phyloP scores from a whole-genome alignment of 2,113 vertebrate species.

The Cochlearius cochlearius region DNA sequence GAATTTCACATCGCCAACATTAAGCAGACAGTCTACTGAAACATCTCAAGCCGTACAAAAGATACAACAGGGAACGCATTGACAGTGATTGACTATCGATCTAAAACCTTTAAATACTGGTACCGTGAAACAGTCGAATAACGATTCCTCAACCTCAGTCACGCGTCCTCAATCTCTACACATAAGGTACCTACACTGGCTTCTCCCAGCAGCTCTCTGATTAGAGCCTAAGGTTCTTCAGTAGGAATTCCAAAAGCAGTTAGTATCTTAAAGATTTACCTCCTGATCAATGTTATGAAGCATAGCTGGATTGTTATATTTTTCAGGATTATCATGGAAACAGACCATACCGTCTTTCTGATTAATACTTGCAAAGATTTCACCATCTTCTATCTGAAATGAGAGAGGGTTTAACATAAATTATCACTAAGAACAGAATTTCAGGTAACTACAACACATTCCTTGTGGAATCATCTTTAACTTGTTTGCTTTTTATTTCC shows the following conservation, averaged over 20 bases:
- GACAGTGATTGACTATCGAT: background rate
- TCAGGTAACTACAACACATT: background rate
- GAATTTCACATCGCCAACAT: background rate
- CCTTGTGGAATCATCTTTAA: background rate
- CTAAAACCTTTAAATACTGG: background rate
- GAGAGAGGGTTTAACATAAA: background rate
- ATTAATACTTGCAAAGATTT: constrained; percentile 99
- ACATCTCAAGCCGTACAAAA: background rate
- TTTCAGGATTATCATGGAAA: constrained; percentile 99
- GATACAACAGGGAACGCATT: background rate
- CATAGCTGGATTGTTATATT: constrained; percentile 99
- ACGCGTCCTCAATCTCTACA: background rate
- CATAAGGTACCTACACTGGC: background rate
- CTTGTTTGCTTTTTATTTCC: background rate
- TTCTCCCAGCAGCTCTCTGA: background rate
- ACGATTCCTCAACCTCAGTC: background rate
- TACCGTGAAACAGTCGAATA: background rate
- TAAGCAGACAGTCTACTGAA: background rate
- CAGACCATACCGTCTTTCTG: constrained; percentile 99
- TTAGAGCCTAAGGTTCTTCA: background rate
- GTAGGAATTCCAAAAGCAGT: background rate
- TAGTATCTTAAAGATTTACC: constrained; percentile 69
- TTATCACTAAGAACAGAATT: background rate
- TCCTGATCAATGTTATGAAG: constrained; percentile 99
- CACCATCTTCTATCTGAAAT: constrained; percentile 97